Evolutionary conservation across 2,113 vertebrate species (phyloP), one percentile per base, ranked within the genome.

Genomic region (Cercocebus atys): DNA sequence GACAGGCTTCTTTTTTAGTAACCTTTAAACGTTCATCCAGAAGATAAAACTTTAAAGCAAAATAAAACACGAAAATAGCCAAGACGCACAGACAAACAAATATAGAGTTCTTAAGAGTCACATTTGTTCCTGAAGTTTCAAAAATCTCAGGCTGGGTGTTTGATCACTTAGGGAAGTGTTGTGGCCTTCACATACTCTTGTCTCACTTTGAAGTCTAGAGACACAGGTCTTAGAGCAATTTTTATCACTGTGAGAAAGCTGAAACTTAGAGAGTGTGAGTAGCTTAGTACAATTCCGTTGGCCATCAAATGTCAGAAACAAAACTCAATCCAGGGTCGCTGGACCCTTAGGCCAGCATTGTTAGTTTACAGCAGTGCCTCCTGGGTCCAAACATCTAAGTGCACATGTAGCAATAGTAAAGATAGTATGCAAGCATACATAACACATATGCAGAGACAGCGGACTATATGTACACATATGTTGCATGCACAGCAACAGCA

Each of bases 11-110:
- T 96, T 90, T 83, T 90, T 95, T 95, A 97, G 86, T 79, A 98
- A 25, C 89, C 52, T 98, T 97, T 97, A 97, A 98, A 87, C 96
- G 95, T 98, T 86, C 70, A 97, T 80, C 85, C 85, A 50, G n/a
- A 47, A 85, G 96, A 93, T 89, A 73, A 98, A 76, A 94, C 93
- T 45, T 97, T 96, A 97, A 93, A 91, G 79, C 85, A 85, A 96
- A 93, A 93, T 95, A 61, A 98, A 98, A 64, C 88, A 64, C 88
- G 82, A 96, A 98, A 97, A 86, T 64, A 97, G 14, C 47, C 93
- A 72, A 87, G 89, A 94, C 68, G 40, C 93, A 90, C 25, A 79
- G 86, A 91, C 18, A 97, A 50, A 93, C 43, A 89, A 88, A 94
- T 50, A 72, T 76, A 25, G 75, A 75, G 45, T 89, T 90, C 45